Evolutionary conservation across 2,888 invertebrate species (phyloP).

Genomic region (Platycnemis pennipes): DNA sequence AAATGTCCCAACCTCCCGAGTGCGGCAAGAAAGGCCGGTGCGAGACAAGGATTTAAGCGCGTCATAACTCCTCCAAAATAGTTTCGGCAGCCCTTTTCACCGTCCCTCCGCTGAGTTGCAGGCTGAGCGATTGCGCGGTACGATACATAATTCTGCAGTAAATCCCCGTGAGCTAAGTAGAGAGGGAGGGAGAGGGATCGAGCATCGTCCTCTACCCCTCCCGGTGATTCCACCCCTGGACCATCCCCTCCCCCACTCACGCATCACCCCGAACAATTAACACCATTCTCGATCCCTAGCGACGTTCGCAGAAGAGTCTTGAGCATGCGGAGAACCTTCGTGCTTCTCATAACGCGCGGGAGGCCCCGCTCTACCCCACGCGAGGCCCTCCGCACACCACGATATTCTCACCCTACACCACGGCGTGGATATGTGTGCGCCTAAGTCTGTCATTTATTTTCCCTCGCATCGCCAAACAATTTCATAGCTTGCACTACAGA

Average conservation of each 20-base stretch:
- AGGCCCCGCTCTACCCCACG: no score
- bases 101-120: not conserved
- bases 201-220: not conserved
- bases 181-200: not conserved
- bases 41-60: slow-evolving; percentile 43
- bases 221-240: not conserved
- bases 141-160: slow-evolving; percentile 38
- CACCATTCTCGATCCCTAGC: not conserved
- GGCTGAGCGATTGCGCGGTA: slow-evolving; percentile 6
- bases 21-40: not conserved
- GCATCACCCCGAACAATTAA: slow-evolving; percentile 36
- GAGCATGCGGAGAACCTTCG: not conserved
- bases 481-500: slow-evolving; percentile 40
- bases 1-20: not conserved
- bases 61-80: slow-evolving; percentile 58
- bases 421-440: not conserved
- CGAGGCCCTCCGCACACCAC: not conserved
- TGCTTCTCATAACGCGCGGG: not conserved
- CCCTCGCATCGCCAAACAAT: slow-evolving; percentile 45
- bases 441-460: not conserved
- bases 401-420: no score
- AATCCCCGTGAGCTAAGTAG: slow-evolving; percentile 11
- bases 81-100: slow-evolving; percentile 37
- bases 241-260: not conserved
- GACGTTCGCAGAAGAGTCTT: not conserved